These are phyloP conservation scores for Aegotheles bennettii DNA, from an alignment of 2,113 vertebrate genomes.

Conservation along the genomic window DNA sequence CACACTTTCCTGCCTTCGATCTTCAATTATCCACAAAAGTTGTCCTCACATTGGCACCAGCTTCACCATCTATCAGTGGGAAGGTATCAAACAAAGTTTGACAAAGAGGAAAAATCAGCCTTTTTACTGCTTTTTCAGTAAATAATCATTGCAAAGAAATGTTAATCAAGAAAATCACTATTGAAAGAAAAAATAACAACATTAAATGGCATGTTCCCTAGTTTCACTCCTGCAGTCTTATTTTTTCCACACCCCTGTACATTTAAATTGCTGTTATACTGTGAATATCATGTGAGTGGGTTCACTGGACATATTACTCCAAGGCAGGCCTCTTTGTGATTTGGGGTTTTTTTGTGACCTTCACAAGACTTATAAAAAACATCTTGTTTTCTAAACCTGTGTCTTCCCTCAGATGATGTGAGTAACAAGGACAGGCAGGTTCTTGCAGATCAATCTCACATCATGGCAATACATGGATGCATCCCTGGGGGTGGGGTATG, in stretches of 20 bases:
- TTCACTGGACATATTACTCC: not conserved
- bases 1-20: not conserved
- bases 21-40: not conserved
- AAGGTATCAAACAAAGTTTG: not conserved
- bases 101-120: not conserved
- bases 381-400: not conserved
- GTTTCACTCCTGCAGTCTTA: not conserved
- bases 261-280: not conserved
- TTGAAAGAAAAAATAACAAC: not conserved
- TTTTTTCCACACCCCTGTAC: not conserved
- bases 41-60: not conserved
- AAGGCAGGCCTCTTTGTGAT: not conserved
- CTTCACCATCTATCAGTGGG: not conserved
- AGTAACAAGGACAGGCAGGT: not conserved
- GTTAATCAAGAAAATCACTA: not conserved
- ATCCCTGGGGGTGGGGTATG: fast-evolving
- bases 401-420: not conserved
- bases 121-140: not conserved
- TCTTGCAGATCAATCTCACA: not conserved
- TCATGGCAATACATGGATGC: not conserved
- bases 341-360: not conserved
- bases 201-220: not conserved
- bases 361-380: not conserved
- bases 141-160: not conserved
- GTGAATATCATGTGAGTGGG: not conserved